A percentile compares a stretch with the other conserved stretches of the same genome.
These are phyloP conservation scores for Trematocara nigrifrons DNA, from an alignment of 2,113 vertebrate species.

Conservation along the genomic window DNA sequence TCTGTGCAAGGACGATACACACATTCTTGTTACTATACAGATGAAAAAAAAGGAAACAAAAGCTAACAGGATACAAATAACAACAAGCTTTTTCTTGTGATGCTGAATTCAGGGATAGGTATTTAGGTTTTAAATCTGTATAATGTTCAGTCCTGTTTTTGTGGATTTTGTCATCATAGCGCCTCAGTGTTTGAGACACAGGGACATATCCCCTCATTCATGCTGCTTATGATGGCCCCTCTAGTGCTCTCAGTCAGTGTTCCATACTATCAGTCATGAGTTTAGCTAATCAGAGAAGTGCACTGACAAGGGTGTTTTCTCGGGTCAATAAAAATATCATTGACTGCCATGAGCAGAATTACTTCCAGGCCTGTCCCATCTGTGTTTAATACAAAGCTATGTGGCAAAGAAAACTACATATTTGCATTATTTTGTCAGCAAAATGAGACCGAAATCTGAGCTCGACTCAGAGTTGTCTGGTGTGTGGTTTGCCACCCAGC, in stretches of 20 bases:
- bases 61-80: not conserved
- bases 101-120: not conserved
- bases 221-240: constrained; percentile 27
- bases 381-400: not conserved
- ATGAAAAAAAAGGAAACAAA: not conserved
- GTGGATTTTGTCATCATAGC: not conserved
- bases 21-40: not conserved
- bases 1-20: not conserved
- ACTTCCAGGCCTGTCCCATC: not conserved
- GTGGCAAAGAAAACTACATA: not conserved
- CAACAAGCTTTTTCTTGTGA: not conserved
- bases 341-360: constrained; percentile 31
- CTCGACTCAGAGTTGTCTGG: not conserved
- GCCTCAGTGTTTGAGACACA: not conserved
- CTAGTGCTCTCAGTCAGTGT: constrained; percentile 37
- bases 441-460: not conserved
- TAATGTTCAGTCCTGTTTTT: not conserved
- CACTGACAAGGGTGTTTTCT: constrained; percentile 40
- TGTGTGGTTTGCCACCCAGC: not conserved
- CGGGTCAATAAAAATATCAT: constrained; percentile 51
- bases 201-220: constrained; percentile 36
- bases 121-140: not conserved
- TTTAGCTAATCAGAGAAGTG: constrained; percentile 64
- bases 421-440: not conserved
- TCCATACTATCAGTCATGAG: constrained; percentile 46